Conservation (phyloP, 2,888 invertebrate species). For the Pteria penguin region DNA sequence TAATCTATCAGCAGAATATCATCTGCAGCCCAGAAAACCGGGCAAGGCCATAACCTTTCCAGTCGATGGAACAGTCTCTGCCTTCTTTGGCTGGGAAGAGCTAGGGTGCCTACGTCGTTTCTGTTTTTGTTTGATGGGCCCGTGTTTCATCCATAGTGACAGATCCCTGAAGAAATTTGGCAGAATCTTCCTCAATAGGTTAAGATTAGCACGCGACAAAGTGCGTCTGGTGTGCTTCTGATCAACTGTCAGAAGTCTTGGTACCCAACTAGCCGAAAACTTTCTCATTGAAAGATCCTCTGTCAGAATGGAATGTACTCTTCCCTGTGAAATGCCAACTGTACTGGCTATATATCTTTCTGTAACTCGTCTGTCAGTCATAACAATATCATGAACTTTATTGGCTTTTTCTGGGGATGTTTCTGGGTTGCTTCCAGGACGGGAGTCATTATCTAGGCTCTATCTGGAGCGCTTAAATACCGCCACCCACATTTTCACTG, state of each 20-base stretch:
- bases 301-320: slow-evolving; percentile 29
- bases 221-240: background rate
- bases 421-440: background rate
- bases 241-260: slow-evolving; percentile 3
- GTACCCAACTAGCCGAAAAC: slow-evolving; percentile 23
- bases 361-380: slow-evolving; percentile 11
- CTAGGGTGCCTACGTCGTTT: background rate
- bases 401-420: background rate
- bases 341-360: slow-evolving; percentile 10
- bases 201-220: too few relatives aligned
- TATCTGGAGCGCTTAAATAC: slow-evolving; percentile 9
- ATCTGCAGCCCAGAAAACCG: background rate
- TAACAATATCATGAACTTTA: slow-evolving; percentile 7
- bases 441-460: slow-evolving; percentile 22
- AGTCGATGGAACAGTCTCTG: background rate
- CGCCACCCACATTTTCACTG: slow-evolving; percentile 26
- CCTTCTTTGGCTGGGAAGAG: background rate
- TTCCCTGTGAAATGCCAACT: slow-evolving; percentile 28
- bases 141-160: background rate
- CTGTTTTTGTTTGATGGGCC: background rate
- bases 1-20: background rate
- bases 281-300: slow-evolving; percentile 26
- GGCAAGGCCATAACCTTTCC: background rate
- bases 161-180: background rate
- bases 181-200: background rate